phyloP scores from a whole-genome alignment of 2,888 invertebrate species.

The Azorinus chamasolen region DNA sequence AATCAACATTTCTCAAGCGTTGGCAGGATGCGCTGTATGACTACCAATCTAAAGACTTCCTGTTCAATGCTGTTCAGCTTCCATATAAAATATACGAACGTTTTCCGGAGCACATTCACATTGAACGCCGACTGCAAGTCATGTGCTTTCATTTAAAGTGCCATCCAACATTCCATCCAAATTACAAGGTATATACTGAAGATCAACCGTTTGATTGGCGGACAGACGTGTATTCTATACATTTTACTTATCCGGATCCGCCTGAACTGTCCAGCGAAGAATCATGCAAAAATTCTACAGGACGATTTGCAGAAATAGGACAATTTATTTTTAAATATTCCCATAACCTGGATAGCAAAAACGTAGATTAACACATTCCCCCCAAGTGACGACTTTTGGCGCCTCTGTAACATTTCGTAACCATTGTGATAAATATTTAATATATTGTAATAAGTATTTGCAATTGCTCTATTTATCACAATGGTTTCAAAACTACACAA shows the following conservation, averaged over 20 bases:
- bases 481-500: too few species aligned
- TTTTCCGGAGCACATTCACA: conserved; percentile 77
- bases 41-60: conserved; percentile 70
- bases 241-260: conserved; percentile 84
- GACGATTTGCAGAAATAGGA: conserved; percentile 81
- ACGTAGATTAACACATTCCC: too few species aligned
- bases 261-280: conserved; percentile 71
- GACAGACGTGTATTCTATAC: conserved; percentile 81
- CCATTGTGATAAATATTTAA: too few species aligned
- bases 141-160: conserved; percentile 83
- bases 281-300: conserved; percentile 59
- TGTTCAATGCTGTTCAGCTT: conserved; percentile 72
- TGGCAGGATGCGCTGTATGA: conserved; percentile 71
- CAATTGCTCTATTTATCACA: too few species aligned
- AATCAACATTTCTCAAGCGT: conserved; percentile 68
- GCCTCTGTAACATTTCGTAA: too few species aligned
- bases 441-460: too few species aligned
- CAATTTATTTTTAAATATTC: conserved; percentile 72
- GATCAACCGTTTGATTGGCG: conserved; percentile 81
- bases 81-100: conserved; percentile 80
- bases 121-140: conserved; percentile 81
- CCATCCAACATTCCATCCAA: conserved; percentile 79
- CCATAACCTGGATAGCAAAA: conserved; percentile 37
- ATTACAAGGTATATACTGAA: conserved; percentile 75
- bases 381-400: too few species aligned